Conservation (phyloP, 2,888 invertebrate species). For the Sturmia bella region DNA sequence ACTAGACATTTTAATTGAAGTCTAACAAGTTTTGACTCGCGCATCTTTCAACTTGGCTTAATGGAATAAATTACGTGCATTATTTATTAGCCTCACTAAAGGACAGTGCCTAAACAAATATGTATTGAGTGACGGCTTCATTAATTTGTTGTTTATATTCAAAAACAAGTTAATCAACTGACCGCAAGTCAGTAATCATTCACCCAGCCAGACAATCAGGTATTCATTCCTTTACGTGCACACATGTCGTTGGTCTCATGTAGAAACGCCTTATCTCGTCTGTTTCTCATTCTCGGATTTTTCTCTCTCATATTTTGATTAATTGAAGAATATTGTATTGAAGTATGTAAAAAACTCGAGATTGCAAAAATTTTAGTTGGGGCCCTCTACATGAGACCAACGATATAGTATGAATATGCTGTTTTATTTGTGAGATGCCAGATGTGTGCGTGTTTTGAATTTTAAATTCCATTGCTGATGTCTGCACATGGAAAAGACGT, state of each 20-base stretch:
- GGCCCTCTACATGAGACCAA: too few species aligned
- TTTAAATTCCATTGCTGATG: neutral
- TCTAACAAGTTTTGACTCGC: constrained; percentile 43
- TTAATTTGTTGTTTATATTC: constrained; percentile 8
- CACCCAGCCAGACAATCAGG: constrained; percentile 20
- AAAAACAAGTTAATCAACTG: constrained; percentile 52
- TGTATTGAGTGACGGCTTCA: constrained; percentile 12
- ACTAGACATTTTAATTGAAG: neutral
- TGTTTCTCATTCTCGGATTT: too few species aligned
- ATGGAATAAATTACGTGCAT: constrained; percentile 13
- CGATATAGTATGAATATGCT: too few species aligned
- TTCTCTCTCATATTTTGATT: too few species aligned
- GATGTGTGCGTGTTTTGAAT: neutral
- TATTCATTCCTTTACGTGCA: constrained; percentile 1
- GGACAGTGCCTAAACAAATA: constrained; percentile 41
- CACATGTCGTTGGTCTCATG: neutral
- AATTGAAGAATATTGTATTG: too few species aligned
- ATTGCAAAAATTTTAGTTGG: too few species aligned
- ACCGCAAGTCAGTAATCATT: constrained; percentile 21
- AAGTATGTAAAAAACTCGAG: too few species aligned
- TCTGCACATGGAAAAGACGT: neutral
- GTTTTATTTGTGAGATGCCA: constrained; percentile 40
- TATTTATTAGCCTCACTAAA: constrained; percentile 22
- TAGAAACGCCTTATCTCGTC: too few species aligned
- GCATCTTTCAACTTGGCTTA: constrained; percentile 26